Evolutionary conservation across 53 echinoderm and acorn worm genomes (phyloP).

Genomic region (Astropecten irregularis): DNA sequence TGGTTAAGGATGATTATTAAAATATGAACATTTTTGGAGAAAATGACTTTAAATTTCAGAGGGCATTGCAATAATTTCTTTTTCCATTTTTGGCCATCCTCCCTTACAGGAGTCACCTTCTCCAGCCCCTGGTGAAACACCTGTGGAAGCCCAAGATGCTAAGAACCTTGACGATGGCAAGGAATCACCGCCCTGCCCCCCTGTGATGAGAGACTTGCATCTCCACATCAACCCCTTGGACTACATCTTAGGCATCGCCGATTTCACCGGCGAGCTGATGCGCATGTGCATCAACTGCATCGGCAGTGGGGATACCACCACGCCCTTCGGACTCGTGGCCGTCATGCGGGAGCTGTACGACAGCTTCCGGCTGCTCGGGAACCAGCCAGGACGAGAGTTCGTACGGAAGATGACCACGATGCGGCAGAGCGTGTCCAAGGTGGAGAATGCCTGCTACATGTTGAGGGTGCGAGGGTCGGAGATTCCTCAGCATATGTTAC

Average conservation of each 20-base stretch:
- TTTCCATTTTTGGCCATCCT: no score
- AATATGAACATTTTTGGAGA: no score
- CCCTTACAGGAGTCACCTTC: background rate
- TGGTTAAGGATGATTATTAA: no score
- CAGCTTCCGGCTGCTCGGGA: constrained; percentile 78
- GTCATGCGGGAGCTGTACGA: constrained; percentile 82
- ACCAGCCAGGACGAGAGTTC: constrained; percentile 79
- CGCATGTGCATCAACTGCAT: constrained; percentile 87
- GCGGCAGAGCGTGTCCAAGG: constrained; percentile 91
- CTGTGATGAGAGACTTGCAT: background rate
- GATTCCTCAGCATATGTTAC: constrained; percentile 93
- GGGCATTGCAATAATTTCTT: no score
- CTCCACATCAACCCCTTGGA: constrained; percentile 76
- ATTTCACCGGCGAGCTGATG: constrained; percentile 96
- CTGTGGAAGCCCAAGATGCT: background rate
- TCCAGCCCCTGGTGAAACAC: background rate
- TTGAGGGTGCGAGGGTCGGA: constrained; percentile 91
- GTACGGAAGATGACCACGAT: constrained; percentile 73
- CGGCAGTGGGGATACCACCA: constrained; percentile 76
- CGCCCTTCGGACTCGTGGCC: constrained; percentile 72
- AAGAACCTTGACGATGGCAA: background rate
- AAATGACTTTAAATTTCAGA: no score
- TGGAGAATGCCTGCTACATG: constrained; percentile 95
- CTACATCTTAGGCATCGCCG: constrained; percentile 88
- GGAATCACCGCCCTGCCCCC: background rate